Evolutionary conservation across 1,140 invertebrate genomes (phyloP).

Genomic region (Brachionus rubens): DNA sequence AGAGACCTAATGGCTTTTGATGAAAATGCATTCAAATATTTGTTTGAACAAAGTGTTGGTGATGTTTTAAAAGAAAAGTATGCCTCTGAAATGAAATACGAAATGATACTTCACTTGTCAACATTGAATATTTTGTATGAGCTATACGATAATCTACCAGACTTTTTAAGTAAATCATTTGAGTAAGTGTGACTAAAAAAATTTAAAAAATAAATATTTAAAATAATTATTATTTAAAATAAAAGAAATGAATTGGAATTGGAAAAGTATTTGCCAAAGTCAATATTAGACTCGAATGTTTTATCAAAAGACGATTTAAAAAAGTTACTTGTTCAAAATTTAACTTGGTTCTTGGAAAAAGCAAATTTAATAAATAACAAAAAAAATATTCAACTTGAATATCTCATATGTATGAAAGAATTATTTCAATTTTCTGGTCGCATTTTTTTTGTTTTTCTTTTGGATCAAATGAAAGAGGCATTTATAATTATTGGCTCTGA

Average conservation of each 20-base stretch:
- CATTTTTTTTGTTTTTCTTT: constrained; percentile 42
- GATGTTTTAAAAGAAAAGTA: constrained; percentile 38
- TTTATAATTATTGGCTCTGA: constrained; percentile 42
- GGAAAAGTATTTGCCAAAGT: not conserved
- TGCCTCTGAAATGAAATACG: constrained; percentile 32
- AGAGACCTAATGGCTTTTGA: constrained; percentile 76
- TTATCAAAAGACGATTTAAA: constrained; percentile 18
- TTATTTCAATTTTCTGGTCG: constrained; percentile 34
- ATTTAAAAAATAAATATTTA: no score
- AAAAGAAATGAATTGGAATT: not conserved
- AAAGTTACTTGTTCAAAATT: constrained; percentile 12
- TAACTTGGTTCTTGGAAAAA: constrained; percentile 40
- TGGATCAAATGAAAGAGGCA: constrained; percentile 42
- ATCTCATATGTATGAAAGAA: constrained; percentile 28
- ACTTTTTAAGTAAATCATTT: not conserved
- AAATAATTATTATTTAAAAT: not conserved
- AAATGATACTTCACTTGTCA: constrained; percentile 40
- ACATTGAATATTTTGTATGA: constrained; percentile 27
- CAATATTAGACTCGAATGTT: constrained; percentile 24
- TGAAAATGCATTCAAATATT: constrained; percentile 79
- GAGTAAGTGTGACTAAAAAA: no score
- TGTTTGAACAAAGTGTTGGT: constrained; percentile 67
- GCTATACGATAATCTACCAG: not conserved
- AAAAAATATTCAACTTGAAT: constrained; percentile 32
- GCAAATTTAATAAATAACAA: constrained; percentile 21